Percentiles rank a stretch among this genome's conserved stretches.
These are phyloP conservation scores for Orchesella flavescens DNA, from an alignment of 2,888 invertebrate genomes.

Conservation along the genomic window DNA sequence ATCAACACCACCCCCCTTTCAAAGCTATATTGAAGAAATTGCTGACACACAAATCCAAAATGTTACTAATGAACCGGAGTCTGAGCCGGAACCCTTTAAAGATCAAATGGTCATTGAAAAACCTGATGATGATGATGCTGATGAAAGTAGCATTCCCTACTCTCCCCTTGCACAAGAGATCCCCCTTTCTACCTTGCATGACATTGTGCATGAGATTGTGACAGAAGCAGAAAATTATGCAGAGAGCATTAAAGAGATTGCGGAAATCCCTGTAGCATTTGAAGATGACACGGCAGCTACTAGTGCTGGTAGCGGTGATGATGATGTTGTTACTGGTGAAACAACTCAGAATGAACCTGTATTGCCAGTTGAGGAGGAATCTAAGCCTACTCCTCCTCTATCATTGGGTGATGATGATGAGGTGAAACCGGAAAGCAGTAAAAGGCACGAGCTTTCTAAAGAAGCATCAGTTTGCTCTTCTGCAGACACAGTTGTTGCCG, in stretches of 20 bases:
- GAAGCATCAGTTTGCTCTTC: conserved; percentile 22
- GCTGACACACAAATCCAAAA: too few relatives aligned
- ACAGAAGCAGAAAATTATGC: background rate
- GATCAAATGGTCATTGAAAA: too few relatives aligned
- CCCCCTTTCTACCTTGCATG: background rate
- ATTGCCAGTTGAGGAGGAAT: background rate
- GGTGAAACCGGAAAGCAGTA: background rate
- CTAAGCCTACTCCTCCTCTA: background rate
- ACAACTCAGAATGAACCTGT: background rate
- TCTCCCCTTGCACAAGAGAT: background rate
- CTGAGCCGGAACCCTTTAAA: too few relatives aligned
- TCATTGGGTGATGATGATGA: background rate
- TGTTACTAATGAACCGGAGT: too few relatives aligned
- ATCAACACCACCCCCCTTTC: too few relatives aligned
- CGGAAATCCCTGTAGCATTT: background rate
- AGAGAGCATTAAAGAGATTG: background rate
- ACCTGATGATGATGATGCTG: background rate
- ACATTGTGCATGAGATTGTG: background rate
- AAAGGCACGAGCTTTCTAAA: background rate
- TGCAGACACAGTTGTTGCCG: conserved; percentile 15
- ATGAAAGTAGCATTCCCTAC: background rate
- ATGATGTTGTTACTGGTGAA: background rate
- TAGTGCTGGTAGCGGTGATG: too few relatives aligned
- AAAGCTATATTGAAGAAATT: too few relatives aligned
- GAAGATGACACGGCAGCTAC: background rate